phyloP scores from a whole-genome alignment of 2,888 invertebrate species.

The Andrena praecox region DNA sequence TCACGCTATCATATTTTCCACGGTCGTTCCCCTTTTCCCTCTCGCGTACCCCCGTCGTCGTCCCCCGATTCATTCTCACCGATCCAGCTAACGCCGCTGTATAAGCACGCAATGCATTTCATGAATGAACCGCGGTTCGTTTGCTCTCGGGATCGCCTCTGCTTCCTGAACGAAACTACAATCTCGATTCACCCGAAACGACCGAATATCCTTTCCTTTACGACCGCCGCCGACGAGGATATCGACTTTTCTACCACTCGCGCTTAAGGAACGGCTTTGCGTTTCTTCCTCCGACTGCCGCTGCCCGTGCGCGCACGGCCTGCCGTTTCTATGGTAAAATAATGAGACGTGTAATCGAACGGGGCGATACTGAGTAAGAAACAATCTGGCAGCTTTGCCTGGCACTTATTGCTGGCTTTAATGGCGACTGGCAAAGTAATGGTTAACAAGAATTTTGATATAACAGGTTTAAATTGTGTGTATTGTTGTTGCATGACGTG shows the following conservation, averaged over 20 bases:
- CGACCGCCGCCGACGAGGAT: constrained; percentile 1
- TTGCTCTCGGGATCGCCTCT: constrained; percentile 11
- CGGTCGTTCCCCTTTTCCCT: neutral
- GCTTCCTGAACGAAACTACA: constrained; percentile 3
- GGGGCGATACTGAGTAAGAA: neutral
- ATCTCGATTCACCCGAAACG: constrained; percentile 14
- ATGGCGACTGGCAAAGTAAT: too few relatives aligned
- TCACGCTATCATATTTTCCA: constrained; percentile 33
- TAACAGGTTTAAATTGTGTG: too few relatives aligned
- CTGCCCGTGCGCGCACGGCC: neutral
- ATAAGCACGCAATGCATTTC: constrained; percentile 61
- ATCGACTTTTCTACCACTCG: constrained; percentile 14
- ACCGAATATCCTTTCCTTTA: constrained; percentile 23
- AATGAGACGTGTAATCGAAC: constrained; percentile 9
- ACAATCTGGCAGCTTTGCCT: neutral
- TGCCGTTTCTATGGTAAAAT: neutral
- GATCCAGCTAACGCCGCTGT: constrained; percentile 8
- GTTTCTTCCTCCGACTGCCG: neutral
- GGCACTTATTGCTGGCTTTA: too few relatives aligned
- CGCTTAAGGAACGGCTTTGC: neutral
- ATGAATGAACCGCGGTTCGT: constrained; percentile 61
- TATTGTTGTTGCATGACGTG: too few relatives aligned
- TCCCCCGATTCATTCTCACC: constrained; percentile 2
- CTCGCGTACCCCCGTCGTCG: neutral
- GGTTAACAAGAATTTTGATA: too few relatives aligned